These are phyloP conservation scores for Henricia sp. DNA, from an alignment of 53 echinoderm and acorn worm genomes.

Conservation along the genomic window DNA sequence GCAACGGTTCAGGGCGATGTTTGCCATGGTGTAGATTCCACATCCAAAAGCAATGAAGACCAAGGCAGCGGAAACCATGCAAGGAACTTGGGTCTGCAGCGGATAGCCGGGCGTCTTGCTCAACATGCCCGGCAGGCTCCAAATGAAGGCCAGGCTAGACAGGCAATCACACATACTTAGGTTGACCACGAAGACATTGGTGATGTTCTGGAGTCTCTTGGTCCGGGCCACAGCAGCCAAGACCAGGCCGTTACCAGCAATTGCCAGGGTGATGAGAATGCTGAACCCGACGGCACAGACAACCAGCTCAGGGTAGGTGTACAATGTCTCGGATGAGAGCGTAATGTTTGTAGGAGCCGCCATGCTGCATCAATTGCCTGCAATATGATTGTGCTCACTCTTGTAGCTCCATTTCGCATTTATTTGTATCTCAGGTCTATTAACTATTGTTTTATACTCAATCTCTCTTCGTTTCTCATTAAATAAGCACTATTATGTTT, in stretches of 20 bases:
- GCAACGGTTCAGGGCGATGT: constrained; percentile 43
- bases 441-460: too few species aligned
- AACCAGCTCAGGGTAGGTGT: constrained; percentile 21
- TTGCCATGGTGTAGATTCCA: constrained; percentile 16
- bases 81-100: background rate
- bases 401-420: too few species aligned
- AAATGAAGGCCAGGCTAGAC: background rate
- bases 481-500: too few species aligned
- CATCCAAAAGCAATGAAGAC: background rate
- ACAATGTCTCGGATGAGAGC: background rate
- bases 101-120: constrained; percentile 22
- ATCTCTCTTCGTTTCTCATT: too few species aligned
- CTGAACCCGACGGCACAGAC: background rate
- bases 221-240: constrained; percentile 23
- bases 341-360: background rate
- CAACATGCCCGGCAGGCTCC: constrained; percentile 36
- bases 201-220: constrained; percentile 16
- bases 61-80: background rate
- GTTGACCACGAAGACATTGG: constrained; percentile 37
- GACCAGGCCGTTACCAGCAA: constrained; percentile 33
- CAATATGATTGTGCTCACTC: too few species aligned
- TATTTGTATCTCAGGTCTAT: too few species aligned
- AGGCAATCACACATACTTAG: constrained; percentile 20
- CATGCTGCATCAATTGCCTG: too few species aligned
- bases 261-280: background rate